Conservation (phyloP, 2,797 vertebrate species). For the Sus cebifrons region DNA sequence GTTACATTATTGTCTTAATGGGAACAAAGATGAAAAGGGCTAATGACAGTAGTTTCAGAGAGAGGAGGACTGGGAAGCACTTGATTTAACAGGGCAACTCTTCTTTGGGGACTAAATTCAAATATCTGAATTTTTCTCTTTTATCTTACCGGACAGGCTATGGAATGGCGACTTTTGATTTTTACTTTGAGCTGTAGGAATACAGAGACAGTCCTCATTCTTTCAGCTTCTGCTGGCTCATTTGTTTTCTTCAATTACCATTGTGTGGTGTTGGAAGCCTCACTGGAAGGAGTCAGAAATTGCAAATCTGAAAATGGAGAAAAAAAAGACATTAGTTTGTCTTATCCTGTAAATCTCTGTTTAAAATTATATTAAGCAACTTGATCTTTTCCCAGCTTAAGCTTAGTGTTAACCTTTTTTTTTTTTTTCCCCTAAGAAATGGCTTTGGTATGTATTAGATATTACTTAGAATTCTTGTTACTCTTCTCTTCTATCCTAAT, state of each 20-base stretch:
- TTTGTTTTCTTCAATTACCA: slow-evolving; percentile 50
- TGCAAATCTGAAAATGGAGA: slow-evolving; percentile 27
- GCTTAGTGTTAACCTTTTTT: neutral
- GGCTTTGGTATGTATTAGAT: neutral
- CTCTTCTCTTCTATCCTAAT: neutral
- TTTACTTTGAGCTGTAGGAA: slow-evolving; percentile 43
- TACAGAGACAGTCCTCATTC: neutral
- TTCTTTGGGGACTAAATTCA: slow-evolving; percentile 55
- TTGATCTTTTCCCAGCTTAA: slow-evolving; percentile 52
- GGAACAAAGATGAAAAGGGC: neutral
- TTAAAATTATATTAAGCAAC: slow-evolving; percentile 16
- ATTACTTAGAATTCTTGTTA: neutral
- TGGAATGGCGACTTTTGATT: slow-evolving; percentile 53
- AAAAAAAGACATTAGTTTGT: neutral
- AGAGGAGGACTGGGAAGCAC: neutral
- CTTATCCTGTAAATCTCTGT: neutral
- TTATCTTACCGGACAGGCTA: slow-evolving; percentile 20
- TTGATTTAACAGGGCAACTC: slow-evolving; percentile 3
- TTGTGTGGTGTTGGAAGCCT: neutral
- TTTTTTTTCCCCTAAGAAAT: slow-evolving; percentile 12
- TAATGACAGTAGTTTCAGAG: neutral
- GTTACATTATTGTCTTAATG: neutral
- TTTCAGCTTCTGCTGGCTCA: neutral
- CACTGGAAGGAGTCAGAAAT: slow-evolving; percentile 1
- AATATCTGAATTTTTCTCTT: slow-evolving; percentile 44